A percentile compares a stretch with the other conserved stretches of the same genome.
Evolutionary conservation across 2,888 invertebrate species (phyloP).

Genomic region (Drosophila helvetica): DNA sequence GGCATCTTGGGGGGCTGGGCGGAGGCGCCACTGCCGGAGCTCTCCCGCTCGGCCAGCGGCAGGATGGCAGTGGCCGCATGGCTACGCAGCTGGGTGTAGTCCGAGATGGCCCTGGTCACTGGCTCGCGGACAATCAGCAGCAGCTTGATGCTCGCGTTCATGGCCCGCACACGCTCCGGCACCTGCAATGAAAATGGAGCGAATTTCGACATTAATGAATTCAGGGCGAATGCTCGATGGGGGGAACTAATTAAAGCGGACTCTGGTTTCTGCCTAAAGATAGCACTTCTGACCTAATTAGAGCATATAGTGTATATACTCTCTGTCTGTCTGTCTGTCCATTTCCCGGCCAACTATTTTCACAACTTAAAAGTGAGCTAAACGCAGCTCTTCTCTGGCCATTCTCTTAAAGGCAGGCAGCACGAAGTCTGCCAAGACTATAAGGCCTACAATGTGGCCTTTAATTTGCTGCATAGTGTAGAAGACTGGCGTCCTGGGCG

Average conservation of each 20-base stretch:
- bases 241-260: not conserved
- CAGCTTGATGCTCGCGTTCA: slow-evolving; percentile 96
- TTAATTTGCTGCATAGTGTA: slow-evolving; percentile 17
- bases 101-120: slow-evolving; percentile 97
- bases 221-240: not conserved
- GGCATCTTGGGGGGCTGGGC: slow-evolving; percentile 43
- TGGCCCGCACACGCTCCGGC: slow-evolving; percentile 95
- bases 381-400: not conserved
- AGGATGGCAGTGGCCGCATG: slow-evolving; percentile 91
- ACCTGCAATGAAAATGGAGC: slow-evolving; percentile 85
- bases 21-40: slow-evolving; percentile 35
- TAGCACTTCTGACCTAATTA: too few species aligned
- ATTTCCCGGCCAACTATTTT: not conserved
- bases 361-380: not conserved
- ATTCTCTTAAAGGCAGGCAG: too few species aligned
- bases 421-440: too few species aligned
- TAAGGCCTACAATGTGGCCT: not conserved
- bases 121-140: slow-evolving; percentile 98
- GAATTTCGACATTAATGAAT: not conserved
- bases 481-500: slow-evolving; percentile 8
- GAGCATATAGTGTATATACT: not conserved
- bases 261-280: too few species aligned
- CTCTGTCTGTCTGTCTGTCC: not conserved
- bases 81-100: slow-evolving; percentile 96
- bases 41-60: slow-evolving; percentile 81